Evolutionary conservation across 2,888 invertebrate species (phyloP), one percentile per base, ranked within the genome.

Genomic region (Drosophila fulvimacula): DNA sequence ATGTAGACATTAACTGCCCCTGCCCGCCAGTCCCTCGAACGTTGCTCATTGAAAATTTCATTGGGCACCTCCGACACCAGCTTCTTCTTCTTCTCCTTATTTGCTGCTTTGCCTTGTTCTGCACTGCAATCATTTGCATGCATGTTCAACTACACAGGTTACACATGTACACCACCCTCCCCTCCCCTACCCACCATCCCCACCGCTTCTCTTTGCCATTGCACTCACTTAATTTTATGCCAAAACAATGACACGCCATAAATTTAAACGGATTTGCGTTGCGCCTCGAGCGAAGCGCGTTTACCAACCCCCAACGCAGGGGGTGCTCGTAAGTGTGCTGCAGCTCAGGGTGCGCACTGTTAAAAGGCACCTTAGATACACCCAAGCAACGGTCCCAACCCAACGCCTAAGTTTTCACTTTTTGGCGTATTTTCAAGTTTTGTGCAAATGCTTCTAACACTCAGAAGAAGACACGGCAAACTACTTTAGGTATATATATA

Each of bases 211-310:
- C 5, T n/a, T 15, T 44, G 34, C 11, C 66, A 42, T 49, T 69
- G 52, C 74, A 84, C 89, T 88, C 86, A 89, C 88, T 89, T 84
- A 89, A 89, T 88, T 88, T 85, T 78, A 89, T 89, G 83, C 83
- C 85, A 89, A 85, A 85, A 89, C 85, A 85, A 85, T 85, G 85
- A 85, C 88, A 85, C 88, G 81, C 83, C 89, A 85, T 85, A 89
- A 85, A 85, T 85, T 85, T 89, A 76, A 89, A 85, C 89, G 89
- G 85, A 85, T 85, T 85, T 85, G 81, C 70, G 70, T 69, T 84
- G 71, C 72, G 88, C 88, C 83, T 71, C 78, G 65, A 72, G 83
- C 75, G 59, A 72, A 75, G 51, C 65, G 67, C 61, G 79, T 53
- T 61, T 24, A 36, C 51, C 71, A 61, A 67, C 79, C 76, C 76